Evolutionary conservation across 2,888 invertebrate species (phyloP).

Genomic region (Clunio marinus): DNA sequence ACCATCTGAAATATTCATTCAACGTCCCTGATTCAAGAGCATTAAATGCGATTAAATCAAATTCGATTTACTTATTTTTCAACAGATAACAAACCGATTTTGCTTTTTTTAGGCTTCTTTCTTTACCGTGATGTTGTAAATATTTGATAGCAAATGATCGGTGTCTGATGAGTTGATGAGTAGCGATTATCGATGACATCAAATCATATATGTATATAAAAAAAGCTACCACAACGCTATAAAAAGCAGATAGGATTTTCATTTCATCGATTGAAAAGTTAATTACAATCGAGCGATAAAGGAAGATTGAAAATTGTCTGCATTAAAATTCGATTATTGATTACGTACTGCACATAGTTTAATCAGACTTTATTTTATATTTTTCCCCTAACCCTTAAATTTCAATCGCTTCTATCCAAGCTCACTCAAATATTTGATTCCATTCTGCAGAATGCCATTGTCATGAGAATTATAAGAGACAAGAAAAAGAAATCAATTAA

Average conservation of each 20-base stretch:
- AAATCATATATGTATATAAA: conserved; percentile 21
- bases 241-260: conserved; percentile 28
- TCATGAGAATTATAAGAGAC: too few species aligned
- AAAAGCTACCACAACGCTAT: neutral
- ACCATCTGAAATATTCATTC: too few species aligned
- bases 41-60: conserved; percentile 38
- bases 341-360: conserved; percentile 2
- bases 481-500: conserved; percentile 6
- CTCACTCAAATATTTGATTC: neutral
- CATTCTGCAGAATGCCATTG: too few species aligned
- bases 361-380: too few species aligned
- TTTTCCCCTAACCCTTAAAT: too few species aligned
- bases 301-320: conserved; percentile 27
- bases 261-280: conserved; percentile 33
- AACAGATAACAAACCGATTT: conserved; percentile 17
- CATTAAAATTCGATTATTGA: conserved; percentile 38
- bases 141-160: conserved; percentile 38
- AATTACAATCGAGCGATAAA: conserved; percentile 28
- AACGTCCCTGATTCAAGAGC: neutral
- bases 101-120: neutral
- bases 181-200: conserved; percentile 37
- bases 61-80: conserved; percentile 36
- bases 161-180: conserved; percentile 36
- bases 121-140: conserved; percentile 11
- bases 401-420: too few species aligned